These are phyloP conservation scores for Uria lomvia DNA, from an alignment of 2,113 vertebrate genomes.

Conservation along the genomic window DNA sequence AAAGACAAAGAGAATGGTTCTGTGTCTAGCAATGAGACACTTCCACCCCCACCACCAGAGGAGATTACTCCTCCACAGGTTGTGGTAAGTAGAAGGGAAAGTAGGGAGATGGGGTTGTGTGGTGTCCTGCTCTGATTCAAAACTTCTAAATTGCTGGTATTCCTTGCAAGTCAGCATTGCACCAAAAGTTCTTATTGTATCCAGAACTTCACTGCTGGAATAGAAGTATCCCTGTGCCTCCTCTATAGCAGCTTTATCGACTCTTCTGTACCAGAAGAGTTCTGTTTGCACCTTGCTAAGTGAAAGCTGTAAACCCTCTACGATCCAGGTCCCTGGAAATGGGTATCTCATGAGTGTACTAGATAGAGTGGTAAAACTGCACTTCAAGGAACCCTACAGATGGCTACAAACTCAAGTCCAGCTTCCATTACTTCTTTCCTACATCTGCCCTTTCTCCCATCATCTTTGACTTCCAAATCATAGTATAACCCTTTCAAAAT, in stretches of 20 bases:
- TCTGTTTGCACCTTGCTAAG: background rate
- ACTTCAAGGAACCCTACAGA: background rate
- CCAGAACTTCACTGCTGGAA: background rate
- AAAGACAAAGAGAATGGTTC: slow-evolving; percentile 98
- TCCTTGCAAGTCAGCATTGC: background rate
- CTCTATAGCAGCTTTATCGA: background rate
- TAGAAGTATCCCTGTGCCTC: background rate
- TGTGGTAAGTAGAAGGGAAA: slow-evolving; percentile 77
- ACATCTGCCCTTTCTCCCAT: accelerated
- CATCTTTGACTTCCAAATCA: background rate
- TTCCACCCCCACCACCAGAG: slow-evolving; percentile 79
- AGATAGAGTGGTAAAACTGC: background rate
- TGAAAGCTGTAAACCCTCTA: background rate
- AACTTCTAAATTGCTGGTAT: background rate
- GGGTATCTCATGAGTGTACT: background rate
- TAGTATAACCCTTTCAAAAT: background rate
- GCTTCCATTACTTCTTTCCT: background rate
- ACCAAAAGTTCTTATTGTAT: background rate
- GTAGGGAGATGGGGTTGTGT: background rate
- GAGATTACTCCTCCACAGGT: slow-evolving; percentile 87
- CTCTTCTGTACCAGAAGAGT: background rate
- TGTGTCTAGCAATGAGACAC: slow-evolving; percentile 84
- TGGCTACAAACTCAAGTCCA: accelerated
- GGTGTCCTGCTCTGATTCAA: background rate
- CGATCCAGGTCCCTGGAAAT: background rate